Evolutionary conservation across 2,113 vertebrate genomes (phyloP), one percentile per base, ranked within the genome.

Genomic region (Chroicocephalus ridibundus): DNA sequence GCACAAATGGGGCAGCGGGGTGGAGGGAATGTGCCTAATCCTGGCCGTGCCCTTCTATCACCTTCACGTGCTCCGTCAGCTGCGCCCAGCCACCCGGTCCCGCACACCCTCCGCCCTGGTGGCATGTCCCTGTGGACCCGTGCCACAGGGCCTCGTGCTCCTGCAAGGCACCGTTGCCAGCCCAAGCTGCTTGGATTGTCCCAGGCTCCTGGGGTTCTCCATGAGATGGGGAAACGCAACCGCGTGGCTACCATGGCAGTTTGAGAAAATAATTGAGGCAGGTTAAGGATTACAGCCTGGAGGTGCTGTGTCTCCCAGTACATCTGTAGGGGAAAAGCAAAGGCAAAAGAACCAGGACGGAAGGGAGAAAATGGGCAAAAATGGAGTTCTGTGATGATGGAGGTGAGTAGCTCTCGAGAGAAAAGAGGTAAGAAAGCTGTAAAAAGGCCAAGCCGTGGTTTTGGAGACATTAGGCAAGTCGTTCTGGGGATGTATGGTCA

Each of bases 31-130:
- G 92, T 1, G 36, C 88, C 72, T 94, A 96, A 96, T 93, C 72
- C 92, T 57, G 91, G 65, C 34, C 31, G 2, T 95, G 91, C 91
- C 96, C 91, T 94, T 91, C 94, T 93, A 89, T 66, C 91, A 76
- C 89, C 93, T 95, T 70, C 96, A 91, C 17, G 47, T 82, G 91
- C 84, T 93, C 93, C 1, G 46, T 89, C 91, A 95, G 93, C 96
- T 94, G 81, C 2, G 0, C 22, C 57, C 60, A 69, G 42, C 60
- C 38, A 2, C 66, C 40, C 10, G 6, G 88, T 88, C 66, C 78
- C 1, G 3, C 70, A 46, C 66, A 14, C 58, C 66, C 87, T 68
- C 38, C 2, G 3, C 25, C 24, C 57, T 0, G 1, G 18, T 44
- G 88, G 94, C 86, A 89, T 65, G 84, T 87, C 66, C 80, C 69